phyloP scores from a whole-genome alignment of 2,888 invertebrate species.

The Drosophila testacea region DNA sequence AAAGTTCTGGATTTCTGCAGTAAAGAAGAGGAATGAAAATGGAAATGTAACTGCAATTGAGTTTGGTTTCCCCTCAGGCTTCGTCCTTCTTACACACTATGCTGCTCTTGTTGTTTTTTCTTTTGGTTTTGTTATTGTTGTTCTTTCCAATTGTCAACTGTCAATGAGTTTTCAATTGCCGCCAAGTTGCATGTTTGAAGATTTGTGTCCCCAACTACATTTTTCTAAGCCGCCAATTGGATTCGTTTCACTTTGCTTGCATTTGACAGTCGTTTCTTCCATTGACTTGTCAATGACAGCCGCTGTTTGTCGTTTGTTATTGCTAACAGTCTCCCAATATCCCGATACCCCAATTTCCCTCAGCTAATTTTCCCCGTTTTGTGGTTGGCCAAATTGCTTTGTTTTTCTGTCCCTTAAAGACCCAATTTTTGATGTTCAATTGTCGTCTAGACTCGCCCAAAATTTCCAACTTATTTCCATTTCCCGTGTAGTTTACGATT shows the following conservation, averaged over 20 bases:
- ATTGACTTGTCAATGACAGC: conserved; percentile 56
- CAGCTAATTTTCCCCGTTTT: conserved; percentile 60
- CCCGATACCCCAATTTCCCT: neutral
- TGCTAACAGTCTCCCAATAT: neutral
- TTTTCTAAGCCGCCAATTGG: conserved; percentile 72
- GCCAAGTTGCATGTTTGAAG: conserved; percentile 78
- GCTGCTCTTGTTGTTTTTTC: neutral
- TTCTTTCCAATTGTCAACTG: conserved; percentile 73
- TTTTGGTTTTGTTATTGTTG: conserved; percentile 1
- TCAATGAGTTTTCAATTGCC: conserved; percentile 80
- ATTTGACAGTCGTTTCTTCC: conserved; percentile 66
- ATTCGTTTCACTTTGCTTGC: conserved; percentile 62
- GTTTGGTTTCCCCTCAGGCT: conserved; percentile 50
- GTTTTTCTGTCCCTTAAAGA: conserved; percentile 46
- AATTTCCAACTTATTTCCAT: conserved; percentile 15
- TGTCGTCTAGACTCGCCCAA: conserved; percentile 29
- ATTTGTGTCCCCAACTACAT: conserved; percentile 59
- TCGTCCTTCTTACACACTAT: neutral
- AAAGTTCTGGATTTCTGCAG: conserved; percentile 48
- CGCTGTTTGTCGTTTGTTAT: conserved; percentile 14
- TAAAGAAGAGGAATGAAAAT: conserved; percentile 33
- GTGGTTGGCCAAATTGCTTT: conserved; percentile 59
- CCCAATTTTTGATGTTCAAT: neutral
- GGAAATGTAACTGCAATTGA: conserved; percentile 78
- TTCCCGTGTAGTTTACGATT: conserved; percentile 13